Conservation (phyloP, 2,113 vertebrate genomes). For the Tinamus guttatus region DNA sequence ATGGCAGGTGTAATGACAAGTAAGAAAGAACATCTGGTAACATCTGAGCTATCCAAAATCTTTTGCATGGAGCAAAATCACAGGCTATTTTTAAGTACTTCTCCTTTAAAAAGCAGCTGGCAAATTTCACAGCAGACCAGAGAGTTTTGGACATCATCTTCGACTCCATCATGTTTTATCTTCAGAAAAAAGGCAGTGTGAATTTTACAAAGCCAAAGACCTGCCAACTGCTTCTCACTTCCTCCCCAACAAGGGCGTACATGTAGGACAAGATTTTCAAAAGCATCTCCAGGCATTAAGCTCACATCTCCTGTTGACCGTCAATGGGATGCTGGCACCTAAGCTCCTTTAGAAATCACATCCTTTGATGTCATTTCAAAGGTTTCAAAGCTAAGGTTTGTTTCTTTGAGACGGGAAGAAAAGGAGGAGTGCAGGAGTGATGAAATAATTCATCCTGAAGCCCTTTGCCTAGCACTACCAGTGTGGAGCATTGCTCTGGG, state of each 20-base stretch:
- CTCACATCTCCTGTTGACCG: conserved; percentile 21
- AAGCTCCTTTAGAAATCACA: conserved; percentile 36
- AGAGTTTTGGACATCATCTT: conserved; percentile 1
- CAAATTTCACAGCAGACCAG: not conserved
- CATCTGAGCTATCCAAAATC: not conserved
- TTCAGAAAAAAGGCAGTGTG: not conserved
- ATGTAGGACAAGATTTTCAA: not conserved
- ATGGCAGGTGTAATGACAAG: fast-evolving
- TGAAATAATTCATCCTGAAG: not conserved
- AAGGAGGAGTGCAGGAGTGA: not conserved
- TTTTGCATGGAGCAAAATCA: not conserved
- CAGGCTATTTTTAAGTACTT: not conserved
- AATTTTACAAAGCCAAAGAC: not conserved
- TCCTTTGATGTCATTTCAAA: conserved; percentile 55
- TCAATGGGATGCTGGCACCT: not conserved
- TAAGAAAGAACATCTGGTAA: not conserved
- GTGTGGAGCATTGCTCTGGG: not conserved
- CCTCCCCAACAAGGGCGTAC: not conserved
- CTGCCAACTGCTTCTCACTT: conserved; percentile 12
- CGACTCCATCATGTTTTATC: not conserved
- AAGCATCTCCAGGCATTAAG: conserved; percentile 17
- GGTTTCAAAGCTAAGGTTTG: conserved; percentile 46
- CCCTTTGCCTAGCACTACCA: not conserved
- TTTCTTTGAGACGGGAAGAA: conserved; percentile 36
- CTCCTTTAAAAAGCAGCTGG: not conserved